Conservation (phyloP, 2,888 invertebrate genomes). For the Cosmopolites sordidus region DNA sequence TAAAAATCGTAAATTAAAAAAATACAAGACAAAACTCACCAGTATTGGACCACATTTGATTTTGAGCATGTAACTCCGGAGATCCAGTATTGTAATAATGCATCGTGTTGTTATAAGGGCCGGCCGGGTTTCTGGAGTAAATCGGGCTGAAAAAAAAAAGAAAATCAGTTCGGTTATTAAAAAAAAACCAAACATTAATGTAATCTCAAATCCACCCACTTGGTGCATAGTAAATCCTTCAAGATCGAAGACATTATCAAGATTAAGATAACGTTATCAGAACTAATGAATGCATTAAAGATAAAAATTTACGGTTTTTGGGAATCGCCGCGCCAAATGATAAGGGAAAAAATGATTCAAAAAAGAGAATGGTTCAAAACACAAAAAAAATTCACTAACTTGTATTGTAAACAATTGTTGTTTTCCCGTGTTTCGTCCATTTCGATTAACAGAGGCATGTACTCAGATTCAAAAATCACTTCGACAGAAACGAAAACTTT, state of each 20-base stretch:
- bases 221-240: conserved; percentile 31
- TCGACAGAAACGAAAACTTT: background rate
- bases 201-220: conserved; percentile 28
- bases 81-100: conserved; percentile 42
- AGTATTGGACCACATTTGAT: conserved; percentile 42
- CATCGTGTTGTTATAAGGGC: conserved; percentile 36
- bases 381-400: conserved; percentile 34
- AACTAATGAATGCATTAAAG: conserved; percentile 12
- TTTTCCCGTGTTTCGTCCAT: conserved; percentile 21
- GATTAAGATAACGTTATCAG: conserved; percentile 28
- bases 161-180: no score
- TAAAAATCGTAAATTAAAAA: no score
- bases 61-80: conserved; percentile 40
- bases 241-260: conserved; percentile 31
- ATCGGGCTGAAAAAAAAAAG: conserved; percentile 39
- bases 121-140: conserved; percentile 39
- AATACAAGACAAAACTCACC: conserved; percentile 40
- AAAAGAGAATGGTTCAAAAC: no score
- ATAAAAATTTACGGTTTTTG: conserved; percentile 7
- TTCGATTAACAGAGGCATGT: background rate
- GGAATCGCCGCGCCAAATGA: no score
- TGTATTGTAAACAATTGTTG: conserved; percentile 38
- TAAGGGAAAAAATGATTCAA: no score
- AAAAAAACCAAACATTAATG: conserved; percentile 17
- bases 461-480: background rate